phyloP scores from a whole-genome alignment of 1,140 invertebrate genomes.

The Drosophila willistoni region DNA sequence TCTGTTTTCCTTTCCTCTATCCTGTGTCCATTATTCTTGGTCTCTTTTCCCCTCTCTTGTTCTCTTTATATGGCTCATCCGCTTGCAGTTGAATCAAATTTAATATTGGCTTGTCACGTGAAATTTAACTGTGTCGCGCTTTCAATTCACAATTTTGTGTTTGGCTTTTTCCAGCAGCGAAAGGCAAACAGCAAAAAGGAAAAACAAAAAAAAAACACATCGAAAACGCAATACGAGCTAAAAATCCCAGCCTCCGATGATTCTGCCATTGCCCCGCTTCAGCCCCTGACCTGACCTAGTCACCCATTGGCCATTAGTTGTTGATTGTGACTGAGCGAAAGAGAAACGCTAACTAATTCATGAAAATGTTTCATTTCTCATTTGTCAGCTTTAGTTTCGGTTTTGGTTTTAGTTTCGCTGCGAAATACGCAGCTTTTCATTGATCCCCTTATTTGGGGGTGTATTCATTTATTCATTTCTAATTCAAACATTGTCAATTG shows the following conservation, averaged over 20 bases:
- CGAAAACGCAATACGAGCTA: not conserved
- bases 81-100: slow-evolving; percentile 65
- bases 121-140: slow-evolving; percentile 71
- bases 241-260: not conserved
- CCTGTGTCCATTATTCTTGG: not conserved
- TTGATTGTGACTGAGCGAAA: slow-evolving; percentile 5
- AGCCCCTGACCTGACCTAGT: not conserved
- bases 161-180: slow-evolving; percentile 46
- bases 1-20: not conserved
- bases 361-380: slow-evolving; percentile 23
- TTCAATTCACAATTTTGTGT: slow-evolving; percentile 52
- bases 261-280: not conserved
- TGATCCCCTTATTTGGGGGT: not conserved
- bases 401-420: not conserved
- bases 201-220: slow-evolving; percentile 8
- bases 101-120: slow-evolving; percentile 77
- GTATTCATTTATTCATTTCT: not conserved
- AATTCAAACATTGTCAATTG: no score
- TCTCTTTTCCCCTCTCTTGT: not conserved
- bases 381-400: slow-evolving; percentile 21
- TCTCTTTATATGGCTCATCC: slow-evolving; percentile 12
- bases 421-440: not conserved
- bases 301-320: slow-evolving; percentile 5
- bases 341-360: slow-evolving; percentile 23
- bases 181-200: slow-evolving; percentile 19